phyloP scores from a whole-genome alignment of 2,113 vertebrate species.

The Astur gentilis region DNA sequence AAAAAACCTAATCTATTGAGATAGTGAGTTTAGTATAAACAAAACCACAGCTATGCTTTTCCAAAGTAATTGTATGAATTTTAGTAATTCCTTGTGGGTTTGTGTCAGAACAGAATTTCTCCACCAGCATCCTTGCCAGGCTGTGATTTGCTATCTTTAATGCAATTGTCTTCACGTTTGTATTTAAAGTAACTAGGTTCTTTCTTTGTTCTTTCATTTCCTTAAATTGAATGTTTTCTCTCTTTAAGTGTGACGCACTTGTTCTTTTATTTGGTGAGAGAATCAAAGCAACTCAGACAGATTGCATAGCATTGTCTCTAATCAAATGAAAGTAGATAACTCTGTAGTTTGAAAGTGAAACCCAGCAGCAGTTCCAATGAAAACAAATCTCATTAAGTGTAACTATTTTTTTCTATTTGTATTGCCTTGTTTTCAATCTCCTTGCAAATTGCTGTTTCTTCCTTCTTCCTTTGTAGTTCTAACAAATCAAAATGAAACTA shows the following conservation, averaged over 20 bases:
- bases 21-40: background rate
- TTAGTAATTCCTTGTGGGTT: background rate
- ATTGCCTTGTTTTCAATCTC: conserved; percentile 32
- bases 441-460: conserved; percentile 18
- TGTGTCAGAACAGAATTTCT: background rate
- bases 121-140: background rate
- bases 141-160: conserved; percentile 20
- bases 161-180: conserved; percentile 26
- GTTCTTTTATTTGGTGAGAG: conserved; percentile 47
- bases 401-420: conserved; percentile 44
- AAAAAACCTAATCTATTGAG: background rate
- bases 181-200: conserved; percentile 22
- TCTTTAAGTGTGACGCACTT: conserved; percentile 2
- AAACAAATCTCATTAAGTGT: conserved; percentile 56
- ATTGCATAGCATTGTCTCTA: conserved; percentile 52
- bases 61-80: background rate
- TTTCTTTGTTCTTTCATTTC: conserved; percentile 47
- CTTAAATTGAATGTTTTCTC: conserved; percentile 39
- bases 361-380: conserved; percentile 32
- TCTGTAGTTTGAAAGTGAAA: conserved; percentile 53
- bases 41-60: background rate
- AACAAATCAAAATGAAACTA: conserved; percentile 19
- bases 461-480: conserved; percentile 33
- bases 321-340: conserved; percentile 61
- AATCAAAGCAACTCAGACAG: conserved; percentile 31